These are phyloP conservation scores for Craterocephalus amniculus DNA, from an alignment of 2,797 vertebrate genomes.

Conservation along the genomic window DNA sequence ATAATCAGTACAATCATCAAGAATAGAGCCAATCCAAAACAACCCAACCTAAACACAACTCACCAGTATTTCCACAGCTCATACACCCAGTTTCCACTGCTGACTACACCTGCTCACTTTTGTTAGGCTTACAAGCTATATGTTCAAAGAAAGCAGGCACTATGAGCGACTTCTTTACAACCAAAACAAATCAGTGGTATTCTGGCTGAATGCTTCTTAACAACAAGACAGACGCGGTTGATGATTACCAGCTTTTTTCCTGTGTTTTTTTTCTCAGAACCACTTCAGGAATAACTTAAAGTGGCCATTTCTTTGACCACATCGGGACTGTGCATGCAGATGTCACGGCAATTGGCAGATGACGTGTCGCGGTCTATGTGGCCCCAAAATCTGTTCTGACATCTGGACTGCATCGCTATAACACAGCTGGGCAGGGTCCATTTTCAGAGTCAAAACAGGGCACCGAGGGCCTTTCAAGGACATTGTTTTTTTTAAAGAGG, in stretches of 20 bases:
- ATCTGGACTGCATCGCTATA: slow-evolving; percentile 54
- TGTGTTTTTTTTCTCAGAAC: slow-evolving; percentile 50
- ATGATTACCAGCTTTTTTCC: slow-evolving; percentile 56
- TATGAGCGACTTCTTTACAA: slow-evolving; percentile 52
- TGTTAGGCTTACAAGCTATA: slow-evolving; percentile 10
- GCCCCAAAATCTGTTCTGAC: slow-evolving; percentile 52
- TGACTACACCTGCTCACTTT: slow-evolving; percentile 15
- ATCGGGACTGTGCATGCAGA: slow-evolving; percentile 40
- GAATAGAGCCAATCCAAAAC: slow-evolving; percentile 8
- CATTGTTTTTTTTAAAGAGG: slow-evolving; percentile 22
- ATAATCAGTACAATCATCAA: slow-evolving; percentile 2
- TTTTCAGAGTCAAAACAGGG: slow-evolving; percentile 35
- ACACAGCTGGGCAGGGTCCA: slow-evolving; percentile 28
- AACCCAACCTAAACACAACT: slow-evolving; percentile 27
- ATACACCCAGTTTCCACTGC: slow-evolving; percentile 18
- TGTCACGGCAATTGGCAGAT: slow-evolving; percentile 50
- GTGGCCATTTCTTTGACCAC: slow-evolving; percentile 49
- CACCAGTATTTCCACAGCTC: slow-evolving; percentile 41
- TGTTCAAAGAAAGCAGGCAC: slow-evolving; percentile 16
- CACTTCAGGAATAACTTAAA: slow-evolving; percentile 37
- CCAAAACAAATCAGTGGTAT: slow-evolving; percentile 48
- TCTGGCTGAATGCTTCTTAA: background rate
- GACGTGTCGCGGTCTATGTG: slow-evolving; percentile 34
- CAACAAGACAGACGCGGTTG: slow-evolving; percentile 14
- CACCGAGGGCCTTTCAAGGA: slow-evolving; percentile 45